Evolutionary conservation across 2,797 vertebrate species (phyloP).

Genomic region (Vipera ursinii): DNA sequence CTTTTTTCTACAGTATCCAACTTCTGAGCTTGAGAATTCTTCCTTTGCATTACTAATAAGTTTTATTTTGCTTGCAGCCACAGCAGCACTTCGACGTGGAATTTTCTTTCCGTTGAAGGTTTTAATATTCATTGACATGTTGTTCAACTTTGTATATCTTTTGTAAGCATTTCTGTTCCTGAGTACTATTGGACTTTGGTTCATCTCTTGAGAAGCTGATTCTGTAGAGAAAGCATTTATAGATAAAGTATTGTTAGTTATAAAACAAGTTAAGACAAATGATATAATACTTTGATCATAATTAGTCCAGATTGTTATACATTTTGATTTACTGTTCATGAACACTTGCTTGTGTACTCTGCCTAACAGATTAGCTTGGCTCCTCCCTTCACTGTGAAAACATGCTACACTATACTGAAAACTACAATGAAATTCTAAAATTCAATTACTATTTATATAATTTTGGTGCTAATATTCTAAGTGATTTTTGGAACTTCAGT

Average conservation of each 20-base stretch:
- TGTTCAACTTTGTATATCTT: constrained; percentile 46
- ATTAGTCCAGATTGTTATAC: neutral
- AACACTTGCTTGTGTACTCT: neutral
- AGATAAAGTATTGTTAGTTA: neutral
- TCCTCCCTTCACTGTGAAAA: neutral
- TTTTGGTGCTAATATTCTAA: neutral
- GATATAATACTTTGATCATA: neutral
- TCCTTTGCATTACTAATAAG: constrained; percentile 76
- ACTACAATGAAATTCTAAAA: neutral
- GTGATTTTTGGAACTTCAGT: neutral
- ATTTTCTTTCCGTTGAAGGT: constrained; percentile 42
- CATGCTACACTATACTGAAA: neutral
- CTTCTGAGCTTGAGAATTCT: constrained; percentile 61
- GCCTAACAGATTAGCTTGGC: neutral
- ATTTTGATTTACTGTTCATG: neutral
- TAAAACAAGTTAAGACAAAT: neutral
- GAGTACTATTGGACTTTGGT: constrained; percentile 54
- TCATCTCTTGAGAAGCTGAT: constrained; percentile 57
- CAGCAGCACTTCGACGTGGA: constrained; percentile 78
- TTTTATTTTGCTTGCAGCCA: constrained; percentile 84
- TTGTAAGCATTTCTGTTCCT: constrained; percentile 48
- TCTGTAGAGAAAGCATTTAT: constrained; percentile 52
- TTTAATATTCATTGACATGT: constrained; percentile 34
- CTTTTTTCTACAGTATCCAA: constrained; percentile 51
- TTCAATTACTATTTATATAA: neutral